Conservation (phyloP, 1,140 invertebrate genomes). For the Caenorhabditis brenneri region DNA sequence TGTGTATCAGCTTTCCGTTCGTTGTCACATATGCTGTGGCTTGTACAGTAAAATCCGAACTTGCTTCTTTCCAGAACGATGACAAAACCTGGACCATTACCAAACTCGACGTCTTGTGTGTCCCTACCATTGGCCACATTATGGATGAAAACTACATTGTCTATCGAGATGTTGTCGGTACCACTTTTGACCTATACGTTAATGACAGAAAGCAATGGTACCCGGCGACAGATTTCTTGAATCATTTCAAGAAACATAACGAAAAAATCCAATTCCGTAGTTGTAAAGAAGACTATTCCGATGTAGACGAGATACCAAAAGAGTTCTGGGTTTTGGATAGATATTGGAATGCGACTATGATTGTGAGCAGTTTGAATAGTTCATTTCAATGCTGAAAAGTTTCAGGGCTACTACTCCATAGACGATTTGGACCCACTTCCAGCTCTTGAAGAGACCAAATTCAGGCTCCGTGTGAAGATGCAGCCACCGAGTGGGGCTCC, state of each 20-base stretch:
- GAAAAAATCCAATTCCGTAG: neutral
- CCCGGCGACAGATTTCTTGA: neutral
- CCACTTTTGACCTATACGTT: neutral
- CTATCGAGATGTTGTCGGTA: neutral
- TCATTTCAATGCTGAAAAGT: no score
- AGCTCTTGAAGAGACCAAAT: no score
- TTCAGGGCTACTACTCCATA: no score
- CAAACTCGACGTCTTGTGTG: neutral
- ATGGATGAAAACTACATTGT: neutral
- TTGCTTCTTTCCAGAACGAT: neutral
- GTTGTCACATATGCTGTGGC: no score
- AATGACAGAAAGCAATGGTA: neutral
- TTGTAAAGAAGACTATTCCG: neutral
- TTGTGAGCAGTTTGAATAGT: no score
- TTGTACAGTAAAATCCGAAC: no score
- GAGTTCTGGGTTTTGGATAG: neutral
- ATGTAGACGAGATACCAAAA: neutral
- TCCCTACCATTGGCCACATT: neutral
- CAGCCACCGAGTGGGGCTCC: no score
- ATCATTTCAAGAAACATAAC: neutral
- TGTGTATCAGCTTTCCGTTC: no score
- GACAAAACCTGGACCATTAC: neutral
- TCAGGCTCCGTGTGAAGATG: no score
- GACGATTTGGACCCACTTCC: no score
- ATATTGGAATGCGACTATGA: no score